phyloP scores from a whole-genome alignment of 2,888 invertebrate genomes.

The Emmelina monodactyla region DNA sequence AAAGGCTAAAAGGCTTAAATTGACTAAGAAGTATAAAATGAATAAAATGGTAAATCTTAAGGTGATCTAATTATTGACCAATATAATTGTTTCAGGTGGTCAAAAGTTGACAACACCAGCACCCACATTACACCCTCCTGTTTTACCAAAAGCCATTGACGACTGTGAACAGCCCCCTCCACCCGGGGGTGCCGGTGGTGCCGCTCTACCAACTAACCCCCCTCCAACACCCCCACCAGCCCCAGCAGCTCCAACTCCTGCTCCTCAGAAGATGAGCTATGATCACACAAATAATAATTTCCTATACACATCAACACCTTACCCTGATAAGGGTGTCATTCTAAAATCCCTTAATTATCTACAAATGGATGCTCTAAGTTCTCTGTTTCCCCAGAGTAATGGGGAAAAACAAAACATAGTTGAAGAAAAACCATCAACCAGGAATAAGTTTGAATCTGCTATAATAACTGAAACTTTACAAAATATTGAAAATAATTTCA shows the following conservation, averaged over 20 bases:
- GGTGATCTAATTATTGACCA: no score
- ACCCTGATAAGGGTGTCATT: slow-evolving; percentile 50
- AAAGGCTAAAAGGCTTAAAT: no score
- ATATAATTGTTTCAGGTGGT: no score
- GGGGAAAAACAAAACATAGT: slow-evolving; percentile 16
- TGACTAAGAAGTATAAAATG: no score
- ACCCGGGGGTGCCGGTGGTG: no score
- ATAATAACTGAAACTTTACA: slow-evolving; percentile 40
- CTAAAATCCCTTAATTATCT: slow-evolving; percentile 56
- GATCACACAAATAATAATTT: slow-evolving; percentile 13
- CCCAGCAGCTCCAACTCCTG: slow-evolving; percentile 14
- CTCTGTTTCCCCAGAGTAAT: slow-evolving; percentile 32
- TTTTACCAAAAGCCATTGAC: no score
- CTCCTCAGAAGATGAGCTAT: slow-evolving; percentile 18
- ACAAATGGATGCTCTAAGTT: slow-evolving; percentile 58
- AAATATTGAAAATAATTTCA: slow-evolving; percentile 52
- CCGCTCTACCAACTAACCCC: slow-evolving; percentile 18
- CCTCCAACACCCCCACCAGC: slow-evolving; percentile 8
- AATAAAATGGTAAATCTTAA: no score
- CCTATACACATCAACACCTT: slow-evolving; percentile 36
- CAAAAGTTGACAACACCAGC: no score
- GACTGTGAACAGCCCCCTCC: no score
- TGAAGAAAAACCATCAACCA: slow-evolving; percentile 22
- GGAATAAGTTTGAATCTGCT: slow-evolving; percentile 32
- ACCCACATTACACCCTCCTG: no score